A percentile compares a stretch with the other conserved stretches of the same genome.
Conservation (phyloP, 2,888 invertebrate genomes). For the Plagodis dolabraria region DNA sequence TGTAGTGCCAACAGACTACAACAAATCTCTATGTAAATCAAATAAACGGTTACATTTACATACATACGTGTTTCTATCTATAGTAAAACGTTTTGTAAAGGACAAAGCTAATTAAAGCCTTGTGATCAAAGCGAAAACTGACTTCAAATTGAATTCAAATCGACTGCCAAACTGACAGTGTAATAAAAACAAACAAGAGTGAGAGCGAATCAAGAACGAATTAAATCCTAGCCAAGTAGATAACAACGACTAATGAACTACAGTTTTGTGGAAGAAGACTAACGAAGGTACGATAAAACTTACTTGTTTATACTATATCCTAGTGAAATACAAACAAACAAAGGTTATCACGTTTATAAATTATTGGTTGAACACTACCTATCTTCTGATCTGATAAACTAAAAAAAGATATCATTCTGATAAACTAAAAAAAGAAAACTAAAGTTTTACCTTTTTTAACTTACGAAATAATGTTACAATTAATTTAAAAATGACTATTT, state of each 20-base stretch:
- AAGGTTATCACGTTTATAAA: too few relatives aligned
- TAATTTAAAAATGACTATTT: too few relatives aligned
- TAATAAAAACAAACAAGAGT: slow-evolving; percentile 41
- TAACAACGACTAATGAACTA: slow-evolving; percentile 15
- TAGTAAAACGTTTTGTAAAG: slow-evolving; percentile 11
- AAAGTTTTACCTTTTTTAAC: too few relatives aligned
- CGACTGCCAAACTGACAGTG: slow-evolving; percentile 37
- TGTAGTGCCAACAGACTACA: too few relatives aligned
- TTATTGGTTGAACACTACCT: too few relatives aligned
- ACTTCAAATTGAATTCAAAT: slow-evolving; percentile 45
- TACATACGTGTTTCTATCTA: background rate
- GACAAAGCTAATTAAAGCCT: slow-evolving; percentile 39
- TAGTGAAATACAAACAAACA: too few relatives aligned
- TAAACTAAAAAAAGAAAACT: too few relatives aligned
- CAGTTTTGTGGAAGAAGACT: slow-evolving; percentile 15
- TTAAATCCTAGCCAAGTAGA: slow-evolving; percentile 42
- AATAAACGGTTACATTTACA: too few relatives aligned
- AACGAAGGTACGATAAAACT: slow-evolving; percentile 31
- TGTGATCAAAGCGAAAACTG: slow-evolving; percentile 42
- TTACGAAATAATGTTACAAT: too few relatives aligned
- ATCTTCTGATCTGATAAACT: too few relatives aligned
- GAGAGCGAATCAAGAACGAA: slow-evolving; percentile 44
- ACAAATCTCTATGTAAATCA: too few relatives aligned
- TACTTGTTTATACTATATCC: slow-evolving; percentile 21
- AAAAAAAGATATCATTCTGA: too few relatives aligned